Evolutionary conservation across 2,113 vertebrate species (phyloP), one percentile per base, ranked within the genome.

Genomic region (Phycodurus eques): DNA sequence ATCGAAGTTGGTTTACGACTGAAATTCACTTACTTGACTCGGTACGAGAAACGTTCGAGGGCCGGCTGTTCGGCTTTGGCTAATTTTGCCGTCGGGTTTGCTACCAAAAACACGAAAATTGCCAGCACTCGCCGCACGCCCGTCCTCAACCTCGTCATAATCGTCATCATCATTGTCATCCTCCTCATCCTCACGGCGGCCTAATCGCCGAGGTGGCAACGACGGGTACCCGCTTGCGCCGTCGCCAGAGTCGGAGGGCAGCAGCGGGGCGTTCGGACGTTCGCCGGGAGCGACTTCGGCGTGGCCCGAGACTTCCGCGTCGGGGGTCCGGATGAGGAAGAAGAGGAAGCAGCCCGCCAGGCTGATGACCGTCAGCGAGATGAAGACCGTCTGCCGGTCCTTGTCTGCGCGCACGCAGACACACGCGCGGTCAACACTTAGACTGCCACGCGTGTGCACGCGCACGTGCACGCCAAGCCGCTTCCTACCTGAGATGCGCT

Each of bases 291-390:
- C 20, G 0, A 78, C 4, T 1, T 92, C 88, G 0, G 93, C 73
- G 8, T 42, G 35, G 35, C 4, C 27, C 39, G 12, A 6, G 0
- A 79, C 4, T 1, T 92, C 89, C 0, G 94, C 68, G 7, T 95
- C 94, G 0, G 94, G 92, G 42, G 92, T 94, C 83, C 95, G 93
- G 87, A 99, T 96, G 76, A 99, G 94, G 82, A 99, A 98, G 91
- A 99, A 97, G 20, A 99, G 94, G 86, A 99, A 95, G 67, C 94
- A 96, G 63, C 98, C 98, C 56, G 97, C 95, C 76, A 98, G 93
- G 86, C 97, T 97, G 90, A 99, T 97, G 81, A 98, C 95, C 0
- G 98, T 98, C 68, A 99, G 92, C 10, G 95, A 94, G 84, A 96
- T 98, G 85, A 98, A 99, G 70, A 99, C 96, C 0, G 95, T 98